These are phyloP conservation scores for Coluber constrictor DNA, from an alignment of 2,797 vertebrate species.

Conservation along the genomic window DNA sequence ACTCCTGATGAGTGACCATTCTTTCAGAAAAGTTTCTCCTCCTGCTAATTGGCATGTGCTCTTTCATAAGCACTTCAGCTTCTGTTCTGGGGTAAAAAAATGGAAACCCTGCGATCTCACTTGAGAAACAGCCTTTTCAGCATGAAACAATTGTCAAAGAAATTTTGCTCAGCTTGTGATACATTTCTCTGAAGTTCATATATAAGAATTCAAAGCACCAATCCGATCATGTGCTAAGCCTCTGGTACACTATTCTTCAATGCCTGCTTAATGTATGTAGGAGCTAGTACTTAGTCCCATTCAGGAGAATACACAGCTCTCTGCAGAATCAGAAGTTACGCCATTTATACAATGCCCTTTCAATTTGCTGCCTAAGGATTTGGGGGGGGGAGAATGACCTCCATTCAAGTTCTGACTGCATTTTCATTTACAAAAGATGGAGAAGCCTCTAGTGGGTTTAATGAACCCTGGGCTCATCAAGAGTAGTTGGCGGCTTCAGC, in stretches of 20 bases:
- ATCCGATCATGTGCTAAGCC: not conserved
- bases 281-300: not conserved
- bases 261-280: not conserved
- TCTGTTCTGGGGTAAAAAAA: not conserved
- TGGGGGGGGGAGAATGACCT: not conserved
- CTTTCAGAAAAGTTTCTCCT: not conserved
- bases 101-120: not conserved
- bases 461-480: not conserved
- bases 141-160: not conserved
- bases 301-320: not conserved
- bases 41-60: not conserved
- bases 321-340: not conserved
- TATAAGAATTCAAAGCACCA: not conserved
- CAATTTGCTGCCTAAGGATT: constrained; percentile 17
- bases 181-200: not conserved
- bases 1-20: not conserved
- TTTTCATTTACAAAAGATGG: constrained; percentile 24
- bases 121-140: not conserved
- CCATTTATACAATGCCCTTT: constrained; percentile 28
- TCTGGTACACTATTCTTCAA: not conserved
- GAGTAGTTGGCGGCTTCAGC: not conserved
- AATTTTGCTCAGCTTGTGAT: constrained; percentile 4
- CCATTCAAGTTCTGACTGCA: constrained; percentile 9
- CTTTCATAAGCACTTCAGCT: not conserved
- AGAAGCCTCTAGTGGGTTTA: constrained; percentile 2